Percentiles rank a stretch among this genome's conserved stretches.
Conservation (phyloP, 2,113 vertebrate genomes). For the Crotalus horridus region DNA sequence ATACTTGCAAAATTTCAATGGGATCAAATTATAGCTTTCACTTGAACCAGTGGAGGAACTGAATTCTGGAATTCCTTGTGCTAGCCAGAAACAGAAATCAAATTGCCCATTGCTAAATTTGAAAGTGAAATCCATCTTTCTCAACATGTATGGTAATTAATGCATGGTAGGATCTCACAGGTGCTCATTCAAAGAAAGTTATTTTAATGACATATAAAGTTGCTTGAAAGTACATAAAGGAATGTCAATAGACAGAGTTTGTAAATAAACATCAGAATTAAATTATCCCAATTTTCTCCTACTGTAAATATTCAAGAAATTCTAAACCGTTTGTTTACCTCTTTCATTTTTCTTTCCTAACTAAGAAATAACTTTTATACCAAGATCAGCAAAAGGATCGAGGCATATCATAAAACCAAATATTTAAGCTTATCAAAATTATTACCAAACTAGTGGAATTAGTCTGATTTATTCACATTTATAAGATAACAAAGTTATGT, state of each 20-base stretch:
- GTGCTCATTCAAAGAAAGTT: background rate
- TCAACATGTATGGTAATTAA: background rate
- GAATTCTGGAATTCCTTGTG: background rate
- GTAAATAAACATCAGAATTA: background rate
- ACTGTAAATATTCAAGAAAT: background rate
- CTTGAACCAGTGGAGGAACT: background rate
- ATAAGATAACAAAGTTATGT: background rate
- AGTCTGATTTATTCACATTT: background rate
- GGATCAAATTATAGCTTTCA: background rate
- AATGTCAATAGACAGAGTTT: background rate
- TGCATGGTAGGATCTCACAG: background rate
- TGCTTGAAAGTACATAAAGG: background rate
- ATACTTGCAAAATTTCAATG: background rate
- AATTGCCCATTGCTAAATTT: background rate
- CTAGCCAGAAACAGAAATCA: background rate
- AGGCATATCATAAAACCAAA: background rate
- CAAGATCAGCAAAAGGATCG: background rate
- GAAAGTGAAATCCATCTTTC: background rate
- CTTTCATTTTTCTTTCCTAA: background rate
- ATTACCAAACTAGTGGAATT: background rate
- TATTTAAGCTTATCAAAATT: background rate
- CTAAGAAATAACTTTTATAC: background rate
- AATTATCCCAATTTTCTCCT: background rate
- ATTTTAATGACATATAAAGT: background rate
- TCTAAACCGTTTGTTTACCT: background rate